phyloP scores from a whole-genome alignment of 1,140 invertebrate genomes.

The Cydia strobilella region DNA sequence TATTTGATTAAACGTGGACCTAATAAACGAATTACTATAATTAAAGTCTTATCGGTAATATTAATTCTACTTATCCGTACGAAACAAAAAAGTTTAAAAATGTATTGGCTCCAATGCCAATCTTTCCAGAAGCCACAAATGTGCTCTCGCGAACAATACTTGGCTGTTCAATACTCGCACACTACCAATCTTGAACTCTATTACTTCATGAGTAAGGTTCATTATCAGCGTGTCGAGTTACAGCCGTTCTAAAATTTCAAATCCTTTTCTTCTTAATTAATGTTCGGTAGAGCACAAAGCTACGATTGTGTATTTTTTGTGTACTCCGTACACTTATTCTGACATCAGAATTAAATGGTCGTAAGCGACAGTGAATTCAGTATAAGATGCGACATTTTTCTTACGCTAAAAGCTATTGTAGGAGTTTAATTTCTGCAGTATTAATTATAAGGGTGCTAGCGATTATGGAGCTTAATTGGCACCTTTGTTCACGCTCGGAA shows the following conservation, averaged over 20 bases:
- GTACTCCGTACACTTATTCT: slow-evolving; percentile 53
- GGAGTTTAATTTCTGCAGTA: slow-evolving; percentile 67
- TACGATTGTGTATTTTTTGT: slow-evolving; percentile 66
- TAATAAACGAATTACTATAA: neutral
- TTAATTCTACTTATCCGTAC: neutral
- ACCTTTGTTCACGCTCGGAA: slow-evolving; percentile 58
- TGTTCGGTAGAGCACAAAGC: slow-evolving; percentile 63
- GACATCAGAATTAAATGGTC: neutral
- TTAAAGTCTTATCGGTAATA: neutral
- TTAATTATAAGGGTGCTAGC: slow-evolving; percentile 65
- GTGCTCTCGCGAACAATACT: slow-evolving; percentile 40
- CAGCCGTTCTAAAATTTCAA: slow-evolving; percentile 46
- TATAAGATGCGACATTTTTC: neutral
- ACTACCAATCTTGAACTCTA: slow-evolving; percentile 36
- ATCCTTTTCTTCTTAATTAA: slow-evolving; percentile 65
- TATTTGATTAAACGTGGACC: too few relatives aligned
- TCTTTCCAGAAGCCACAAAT: slow-evolving; percentile 37
- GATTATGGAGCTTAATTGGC: slow-evolving; percentile 68
- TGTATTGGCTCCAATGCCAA: slow-evolving; percentile 36
- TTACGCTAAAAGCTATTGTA: slow-evolving; percentile 38
- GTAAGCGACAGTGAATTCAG: neutral
- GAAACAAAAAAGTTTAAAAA: slow-evolving; percentile 26
- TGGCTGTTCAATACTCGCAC: slow-evolving; percentile 35
- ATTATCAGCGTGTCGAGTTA: slow-evolving; percentile 43
- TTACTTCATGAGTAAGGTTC: slow-evolving; percentile 39